A percentile compares a stretch with the other conserved stretches of the same genome.
Evolutionary conservation across 1,140 invertebrate genomes (phyloP).

Genomic region (Oscheius sp.): DNA sequence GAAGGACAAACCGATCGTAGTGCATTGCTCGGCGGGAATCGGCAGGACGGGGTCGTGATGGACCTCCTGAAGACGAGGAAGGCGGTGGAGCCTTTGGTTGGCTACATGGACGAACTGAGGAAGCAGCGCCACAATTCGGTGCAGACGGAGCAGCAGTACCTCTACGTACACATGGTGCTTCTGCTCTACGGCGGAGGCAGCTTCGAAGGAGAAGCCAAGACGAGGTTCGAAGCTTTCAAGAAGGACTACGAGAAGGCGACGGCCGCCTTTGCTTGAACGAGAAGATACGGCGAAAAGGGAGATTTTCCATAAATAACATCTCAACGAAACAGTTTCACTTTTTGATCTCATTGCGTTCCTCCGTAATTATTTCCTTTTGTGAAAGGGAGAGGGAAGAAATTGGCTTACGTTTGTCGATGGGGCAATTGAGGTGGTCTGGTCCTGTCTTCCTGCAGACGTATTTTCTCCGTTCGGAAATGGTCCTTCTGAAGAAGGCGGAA

Average conservation of each 20-base stretch:
- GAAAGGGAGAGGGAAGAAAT: not conserved
- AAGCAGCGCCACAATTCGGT: conserved; percentile 21
- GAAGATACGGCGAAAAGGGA: no score
- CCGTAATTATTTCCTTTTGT: not conserved
- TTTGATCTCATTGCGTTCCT: no score
- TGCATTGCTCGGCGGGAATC: conserved; percentile 26
- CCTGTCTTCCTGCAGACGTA: conserved; percentile 47
- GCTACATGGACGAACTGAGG: not conserved
- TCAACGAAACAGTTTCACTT: no score
- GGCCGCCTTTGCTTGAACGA: no score
- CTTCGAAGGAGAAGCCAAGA: no score
- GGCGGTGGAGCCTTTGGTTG: not conserved
- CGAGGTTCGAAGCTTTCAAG: no score
- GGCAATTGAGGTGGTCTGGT: conserved; percentile 20
- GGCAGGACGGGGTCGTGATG: conserved; percentile 23
- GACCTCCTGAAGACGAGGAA: conserved; percentile 1
- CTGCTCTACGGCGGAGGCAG: conserved; percentile 30
- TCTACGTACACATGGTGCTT: conserved; percentile 28
- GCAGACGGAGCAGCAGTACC: conserved; percentile 32
- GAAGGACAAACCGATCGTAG: conserved; percentile 2
- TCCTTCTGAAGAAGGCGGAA: conserved; percentile 44
- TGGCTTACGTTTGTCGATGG: conserved; percentile 43
- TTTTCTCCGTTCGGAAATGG: conserved; percentile 44
- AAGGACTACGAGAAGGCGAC: no score
- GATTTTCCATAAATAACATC: no score